phyloP scores from a whole-genome alignment of 2,888 invertebrate genomes.

The Gastracanthus pulcherrimus region DNA sequence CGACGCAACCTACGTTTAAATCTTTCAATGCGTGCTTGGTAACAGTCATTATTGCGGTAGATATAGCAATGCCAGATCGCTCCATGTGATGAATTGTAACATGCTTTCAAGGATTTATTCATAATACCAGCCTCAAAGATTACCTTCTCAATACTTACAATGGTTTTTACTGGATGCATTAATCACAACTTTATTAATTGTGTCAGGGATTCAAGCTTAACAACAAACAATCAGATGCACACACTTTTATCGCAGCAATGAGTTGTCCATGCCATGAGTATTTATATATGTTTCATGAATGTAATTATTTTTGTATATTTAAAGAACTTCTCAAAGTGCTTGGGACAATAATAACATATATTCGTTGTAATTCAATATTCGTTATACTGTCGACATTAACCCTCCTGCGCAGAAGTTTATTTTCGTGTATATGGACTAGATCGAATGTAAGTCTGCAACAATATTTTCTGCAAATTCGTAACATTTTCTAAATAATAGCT shows the following conservation, averaged over 20 bases:
- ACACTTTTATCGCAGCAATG: conserved; percentile 32
- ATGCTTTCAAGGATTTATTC: conserved; percentile 67
- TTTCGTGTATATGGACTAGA: too few relatives aligned
- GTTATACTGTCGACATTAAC: too few relatives aligned
- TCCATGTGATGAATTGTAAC: conserved; percentile 73
- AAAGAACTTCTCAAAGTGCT: background rate
- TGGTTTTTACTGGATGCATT: conserved; percentile 37
- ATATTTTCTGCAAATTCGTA: too few relatives aligned
- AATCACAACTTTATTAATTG: conserved; percentile 29
- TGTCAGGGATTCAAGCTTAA: conserved; percentile 40
- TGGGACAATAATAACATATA: background rate
- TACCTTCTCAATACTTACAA: conserved; percentile 1
- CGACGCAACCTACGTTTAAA: conserved; percentile 76
- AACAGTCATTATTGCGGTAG: conserved; percentile 42
- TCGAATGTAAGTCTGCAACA: too few relatives aligned
- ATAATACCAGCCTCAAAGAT: conserved; percentile 7
- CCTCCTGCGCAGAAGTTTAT: too few relatives aligned
- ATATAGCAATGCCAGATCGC: conserved; percentile 62
- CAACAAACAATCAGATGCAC: conserved; percentile 46
- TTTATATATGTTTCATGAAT: conserved; percentile 1
- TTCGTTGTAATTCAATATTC: background rate
- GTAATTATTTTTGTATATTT: background rate
- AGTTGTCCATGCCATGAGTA: conserved; percentile 45
- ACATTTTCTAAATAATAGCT: too few relatives aligned
- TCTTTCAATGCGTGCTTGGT: conserved; percentile 61